Base-by-base conservation (phyloP, 1,140 invertebrate genomes). In the Apis laboriosa region DNA sequence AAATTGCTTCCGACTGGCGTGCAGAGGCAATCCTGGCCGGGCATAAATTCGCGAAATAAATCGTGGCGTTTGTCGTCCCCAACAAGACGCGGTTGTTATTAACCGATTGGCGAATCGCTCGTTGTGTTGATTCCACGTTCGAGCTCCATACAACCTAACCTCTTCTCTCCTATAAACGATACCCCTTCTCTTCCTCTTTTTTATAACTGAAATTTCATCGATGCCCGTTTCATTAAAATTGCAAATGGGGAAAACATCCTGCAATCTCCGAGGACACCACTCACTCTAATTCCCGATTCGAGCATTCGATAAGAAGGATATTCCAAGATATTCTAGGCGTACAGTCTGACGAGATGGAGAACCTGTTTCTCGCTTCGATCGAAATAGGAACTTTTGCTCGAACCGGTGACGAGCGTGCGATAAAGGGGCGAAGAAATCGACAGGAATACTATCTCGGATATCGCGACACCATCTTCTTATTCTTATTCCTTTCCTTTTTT, bases 1-100 rank as follows among this genome's bases (percentile, higher is more conserved):
- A 93, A 93, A 93, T 93, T 93, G 92, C 92, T 93, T 93, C 92
- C 92, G 92, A 92, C 88, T 92, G 88, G 67, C 70, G 84, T 43
- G 53, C 60, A 24, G 49, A 55, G 53, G 85, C 80, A 28, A 80
- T 72, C 49, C 68, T 24, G 83, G 56, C 56, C 71, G 49, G 80
- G 85, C 86, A 86, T 87, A 86, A 86, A 87, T 86, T 67, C 86
- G 86, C 85, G 64, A 86, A 86, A 86, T 87, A 87, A 87, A 87
- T 87, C 85, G 56, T 28, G 56, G 28, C 73, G 84, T 68, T 85
- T 74, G 85, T 86, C 84, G 85, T 53, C 63, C 70, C 60, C 78
- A 83, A 86, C 84, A 74, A 83, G 84, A 86, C 84, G 28, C 84
- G 68, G 19, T 86, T 86, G 82, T 86, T 86, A 74, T 13, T 19